Conservation (phyloP, 2,797 vertebrate genomes). For the Sebastes matsubarae region DNA sequence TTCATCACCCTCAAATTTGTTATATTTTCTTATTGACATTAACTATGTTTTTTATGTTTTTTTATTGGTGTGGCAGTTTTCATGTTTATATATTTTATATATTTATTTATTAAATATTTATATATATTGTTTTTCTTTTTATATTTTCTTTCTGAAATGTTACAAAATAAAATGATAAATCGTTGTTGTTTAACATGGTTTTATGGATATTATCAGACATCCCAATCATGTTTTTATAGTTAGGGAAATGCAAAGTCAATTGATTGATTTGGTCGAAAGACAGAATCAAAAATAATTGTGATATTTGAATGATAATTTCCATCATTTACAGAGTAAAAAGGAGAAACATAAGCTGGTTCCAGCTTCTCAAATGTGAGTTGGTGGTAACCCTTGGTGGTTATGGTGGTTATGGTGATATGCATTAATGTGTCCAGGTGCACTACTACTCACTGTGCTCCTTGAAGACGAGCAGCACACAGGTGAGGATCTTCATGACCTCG, state of each 20-base stretch:
- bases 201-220: neutral
- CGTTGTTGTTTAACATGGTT: neutral
- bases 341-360: no score
- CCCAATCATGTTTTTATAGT: accelerated
- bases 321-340: neutral
- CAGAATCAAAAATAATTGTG: neutral
- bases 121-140: no score
- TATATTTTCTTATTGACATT: no score
- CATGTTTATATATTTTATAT: neutral
- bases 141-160: no score
- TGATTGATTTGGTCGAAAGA: neutral
- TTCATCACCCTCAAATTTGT: no score
- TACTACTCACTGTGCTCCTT: no score
- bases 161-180: no score
- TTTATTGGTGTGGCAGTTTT: neutral
- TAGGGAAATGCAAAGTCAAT: no score
- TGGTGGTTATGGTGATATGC: neutral
- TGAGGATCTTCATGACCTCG: constrained; percentile 93
- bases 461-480: constrained; percentile 90
- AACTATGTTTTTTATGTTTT: no score
- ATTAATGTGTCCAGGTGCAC: neutral
- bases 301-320: neutral
- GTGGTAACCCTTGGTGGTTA: neutral
- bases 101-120: neutral
- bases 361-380: no score